phyloP scores from a whole-genome alignment of 2,888 invertebrate genomes.

The Dusona sp. region DNA sequence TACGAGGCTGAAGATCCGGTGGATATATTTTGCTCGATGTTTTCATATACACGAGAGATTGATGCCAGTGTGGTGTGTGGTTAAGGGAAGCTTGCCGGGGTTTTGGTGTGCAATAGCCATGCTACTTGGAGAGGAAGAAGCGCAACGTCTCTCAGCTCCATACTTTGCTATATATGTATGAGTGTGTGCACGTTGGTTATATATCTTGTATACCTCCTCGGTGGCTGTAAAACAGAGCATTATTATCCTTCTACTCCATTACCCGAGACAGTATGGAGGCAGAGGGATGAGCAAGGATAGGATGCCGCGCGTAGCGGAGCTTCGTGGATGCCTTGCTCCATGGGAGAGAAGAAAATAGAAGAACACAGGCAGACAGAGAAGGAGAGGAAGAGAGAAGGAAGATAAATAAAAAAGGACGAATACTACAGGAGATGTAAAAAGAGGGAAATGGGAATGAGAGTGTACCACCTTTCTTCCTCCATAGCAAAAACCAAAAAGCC shows the following conservation, averaged over 20 bases:
- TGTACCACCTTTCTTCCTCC: conserved; percentile 52
- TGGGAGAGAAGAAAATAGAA: conserved; percentile 22
- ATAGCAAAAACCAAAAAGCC: conserved; percentile 80
- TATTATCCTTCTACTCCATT: conserved; percentile 83
- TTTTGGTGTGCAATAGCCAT: conserved; percentile 44
- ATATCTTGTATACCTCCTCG: conserved; percentile 65
- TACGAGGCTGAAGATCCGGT: conserved; percentile 76
- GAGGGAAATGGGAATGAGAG: conserved; percentile 49
- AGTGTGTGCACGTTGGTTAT: conserved; percentile 41
- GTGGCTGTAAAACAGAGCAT: conserved; percentile 81
- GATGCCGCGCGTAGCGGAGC: conserved; percentile 58
- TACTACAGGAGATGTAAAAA: conserved; percentile 40
- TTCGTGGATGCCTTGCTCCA: conserved; percentile 54
- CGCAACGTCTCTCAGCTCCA: conserved; percentile 60
- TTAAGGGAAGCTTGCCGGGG: conserved; percentile 24
- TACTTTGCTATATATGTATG: conserved; percentile 15
- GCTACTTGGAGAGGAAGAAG: conserved; percentile 66
- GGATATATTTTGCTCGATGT: conserved; percentile 78
- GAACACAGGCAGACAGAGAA: conserved; percentile 8
- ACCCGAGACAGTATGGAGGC: conserved; percentile 79
- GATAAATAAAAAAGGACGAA: conserved; percentile 54
- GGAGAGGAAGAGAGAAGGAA: background rate
- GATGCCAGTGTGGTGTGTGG: conserved; percentile 35
- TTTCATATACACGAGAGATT: conserved; percentile 75
- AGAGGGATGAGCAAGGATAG: conserved; percentile 69